Conservation (phyloP, 2,113 vertebrate species). For the Ochotona curzoniae region DNA sequence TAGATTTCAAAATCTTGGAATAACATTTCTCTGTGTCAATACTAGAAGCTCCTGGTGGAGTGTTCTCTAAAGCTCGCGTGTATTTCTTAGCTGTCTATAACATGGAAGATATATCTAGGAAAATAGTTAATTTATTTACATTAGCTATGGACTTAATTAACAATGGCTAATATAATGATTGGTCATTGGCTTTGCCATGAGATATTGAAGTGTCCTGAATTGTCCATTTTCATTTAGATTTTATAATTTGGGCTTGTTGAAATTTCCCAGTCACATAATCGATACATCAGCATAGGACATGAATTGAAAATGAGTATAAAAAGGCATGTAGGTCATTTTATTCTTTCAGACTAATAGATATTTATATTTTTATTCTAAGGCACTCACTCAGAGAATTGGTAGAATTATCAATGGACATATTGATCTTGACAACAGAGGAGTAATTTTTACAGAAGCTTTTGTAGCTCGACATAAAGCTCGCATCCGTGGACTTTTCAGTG, state of each 20-base stretch:
- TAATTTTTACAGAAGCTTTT: slow-evolving; percentile 96
- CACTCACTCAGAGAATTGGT: slow-evolving; percentile 91
- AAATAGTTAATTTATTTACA: slow-evolving; percentile 1
- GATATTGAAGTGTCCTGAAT: slow-evolving; percentile 21
- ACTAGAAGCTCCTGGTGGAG: not conserved
- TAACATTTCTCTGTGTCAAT: not conserved
- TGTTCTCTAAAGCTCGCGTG: not conserved
- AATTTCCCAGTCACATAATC: slow-evolving; percentile 15
- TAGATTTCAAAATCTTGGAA: not conserved
- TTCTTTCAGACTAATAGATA: slow-evolving; percentile 54
- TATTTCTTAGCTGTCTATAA: not conserved
- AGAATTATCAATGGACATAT: slow-evolving; percentile 93
- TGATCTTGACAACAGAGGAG: slow-evolving; percentile 93
- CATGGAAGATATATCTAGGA: slow-evolving; percentile 22
- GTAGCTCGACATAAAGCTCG: slow-evolving; percentile 94
- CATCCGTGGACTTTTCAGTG: slow-evolving; percentile 95
- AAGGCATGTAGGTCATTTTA: not conserved
- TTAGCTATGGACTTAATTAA: slow-evolving; percentile 23
- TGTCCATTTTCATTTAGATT: slow-evolving; percentile 38
- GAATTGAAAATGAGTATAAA: not conserved
- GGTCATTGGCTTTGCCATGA: not conserved
- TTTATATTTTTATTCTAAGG: slow-evolving; percentile 84
- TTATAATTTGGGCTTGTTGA: slow-evolving; percentile 2
- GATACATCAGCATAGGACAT: not conserved
- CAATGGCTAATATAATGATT: not conserved